phyloP scores from a whole-genome alignment of 2,113 vertebrate genomes.

The Sapajus apella region DNA sequence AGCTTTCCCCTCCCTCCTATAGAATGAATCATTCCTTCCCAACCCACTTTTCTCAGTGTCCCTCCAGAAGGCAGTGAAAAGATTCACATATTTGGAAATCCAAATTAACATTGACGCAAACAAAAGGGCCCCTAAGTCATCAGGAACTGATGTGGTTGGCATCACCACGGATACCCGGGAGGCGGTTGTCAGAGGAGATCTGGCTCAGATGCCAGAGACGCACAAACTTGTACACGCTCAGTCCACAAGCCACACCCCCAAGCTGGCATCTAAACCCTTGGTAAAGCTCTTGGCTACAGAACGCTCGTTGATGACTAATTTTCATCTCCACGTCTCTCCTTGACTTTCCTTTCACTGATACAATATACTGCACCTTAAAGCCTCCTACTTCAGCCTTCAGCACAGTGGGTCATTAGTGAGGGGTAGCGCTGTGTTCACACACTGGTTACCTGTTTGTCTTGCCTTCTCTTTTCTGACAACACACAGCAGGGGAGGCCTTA shows the following conservation, averaged over 20 bases:
- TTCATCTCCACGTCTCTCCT: not conserved
- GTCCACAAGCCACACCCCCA: not conserved
- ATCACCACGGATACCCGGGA: not conserved
- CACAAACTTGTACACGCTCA: not conserved
- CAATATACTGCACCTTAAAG: not conserved
- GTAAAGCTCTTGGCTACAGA: not conserved
- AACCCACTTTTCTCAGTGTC: not conserved
- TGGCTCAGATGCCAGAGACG: not conserved
- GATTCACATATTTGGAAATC: not conserved
- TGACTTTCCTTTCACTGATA: not conserved
- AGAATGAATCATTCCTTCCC: not conserved
- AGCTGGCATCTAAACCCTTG: not conserved
- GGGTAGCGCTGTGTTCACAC: not conserved
- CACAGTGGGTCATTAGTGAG: not conserved
- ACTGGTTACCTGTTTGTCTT: not conserved
- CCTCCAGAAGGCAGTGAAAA: not conserved
- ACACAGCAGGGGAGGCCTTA: not conserved
- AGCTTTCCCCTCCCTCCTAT: not conserved
- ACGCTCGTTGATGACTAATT: not conserved
- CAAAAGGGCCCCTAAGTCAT: not conserved
- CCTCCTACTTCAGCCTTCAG: not conserved
- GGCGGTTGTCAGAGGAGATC: not conserved
- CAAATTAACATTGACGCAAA: not conserved
- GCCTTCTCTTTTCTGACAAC: not conserved
- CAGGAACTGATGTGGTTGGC: not conserved